Base-by-base conservation (phyloP, 2,888 invertebrate species). In the Tinea trinotella region DNA sequence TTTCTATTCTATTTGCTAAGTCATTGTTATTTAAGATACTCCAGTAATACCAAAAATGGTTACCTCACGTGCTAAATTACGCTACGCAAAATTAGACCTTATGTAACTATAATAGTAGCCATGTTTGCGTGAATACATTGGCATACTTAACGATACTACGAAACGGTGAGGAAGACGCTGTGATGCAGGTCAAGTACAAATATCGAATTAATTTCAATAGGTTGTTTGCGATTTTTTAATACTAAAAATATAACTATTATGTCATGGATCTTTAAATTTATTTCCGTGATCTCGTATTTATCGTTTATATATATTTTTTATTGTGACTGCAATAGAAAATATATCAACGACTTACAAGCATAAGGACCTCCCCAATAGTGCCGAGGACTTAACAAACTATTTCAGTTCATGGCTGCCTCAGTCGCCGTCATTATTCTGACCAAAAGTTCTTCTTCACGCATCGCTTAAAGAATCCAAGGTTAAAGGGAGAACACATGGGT, bases 131-230 rank as follows among this genome's bases (percentile, higher is more conserved):
- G 17, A 40, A 17, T 6, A 10, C 17, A 13, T 40, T 17, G 40
- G 15, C 15, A 17, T 13, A 12, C 40, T 17, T 13, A 17, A 17
- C 13, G 6, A 6, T 7, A 13, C 70, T 69, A 69, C 68, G 66
- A 71, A 75, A 74, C 66, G 60, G 57, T 56, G 64, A 68, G 68
- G 70, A 73, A 74, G 66, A 40, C 13, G 13, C 40, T 12, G 13
- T 40, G 40, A 17, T 40, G 13, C 17, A 40, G 40, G 40, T 40
- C 40, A 40, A 40, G 40, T 10, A 40, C 40, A 40, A 7, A 40
- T 17, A 7, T 30, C 30, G 30, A 30, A 7, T 30, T 30, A 30
- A 30, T 30, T 30, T 30, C 30, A 30, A 30, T 10, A 4, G 30
- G 2, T 30, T 30, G 7, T 10, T 30, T 30, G 30, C 30, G 30